Percentiles rank a stretch among this genome's conserved stretches.
Conservation (phyloP, 2,797 vertebrate genomes). For the Caiman crocodilus region DNA sequence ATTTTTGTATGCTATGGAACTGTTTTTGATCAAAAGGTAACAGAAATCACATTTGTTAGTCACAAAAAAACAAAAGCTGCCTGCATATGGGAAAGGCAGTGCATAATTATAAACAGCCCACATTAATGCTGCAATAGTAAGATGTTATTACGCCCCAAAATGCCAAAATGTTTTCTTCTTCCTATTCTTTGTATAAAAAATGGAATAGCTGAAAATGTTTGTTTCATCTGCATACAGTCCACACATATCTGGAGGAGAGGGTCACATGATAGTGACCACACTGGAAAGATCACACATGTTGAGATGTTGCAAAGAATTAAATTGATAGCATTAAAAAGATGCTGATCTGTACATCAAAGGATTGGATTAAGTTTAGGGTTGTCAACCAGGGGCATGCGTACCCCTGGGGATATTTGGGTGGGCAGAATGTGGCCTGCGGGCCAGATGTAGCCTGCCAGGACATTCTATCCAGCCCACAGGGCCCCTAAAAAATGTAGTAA, state of each 20-base stretch:
- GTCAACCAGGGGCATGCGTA: too few species aligned
- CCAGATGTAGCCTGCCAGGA: too few species aligned
- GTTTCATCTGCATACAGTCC: not conserved
- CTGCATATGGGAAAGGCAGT: not conserved
- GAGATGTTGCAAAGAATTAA: not conserved
- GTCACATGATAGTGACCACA: fast-evolving
- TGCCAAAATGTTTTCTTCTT: not conserved
- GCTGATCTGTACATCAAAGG: not conserved
- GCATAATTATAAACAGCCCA: not conserved
- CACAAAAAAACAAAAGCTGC: not conserved
- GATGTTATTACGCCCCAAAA: not conserved
- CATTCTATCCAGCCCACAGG: too few species aligned
- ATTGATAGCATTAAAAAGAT: not conserved
- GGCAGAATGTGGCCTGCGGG: too few species aligned
- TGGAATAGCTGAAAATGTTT: not conserved
- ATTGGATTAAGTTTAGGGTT: not conserved
- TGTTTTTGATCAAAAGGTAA: not conserved
- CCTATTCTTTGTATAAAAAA: not conserved
- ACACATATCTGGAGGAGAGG: not conserved
- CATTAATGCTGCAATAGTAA: not conserved
- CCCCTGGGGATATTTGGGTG: too few species aligned
- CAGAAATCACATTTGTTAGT: not conserved
- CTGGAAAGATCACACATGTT: slow-evolving; percentile 11
- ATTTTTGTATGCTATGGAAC: not conserved
- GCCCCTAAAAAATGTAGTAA: too few species aligned